These are phyloP conservation scores for Hemithea aestivaria DNA, from an alignment of 2,888 invertebrate species.

Conservation along the genomic window DNA sequence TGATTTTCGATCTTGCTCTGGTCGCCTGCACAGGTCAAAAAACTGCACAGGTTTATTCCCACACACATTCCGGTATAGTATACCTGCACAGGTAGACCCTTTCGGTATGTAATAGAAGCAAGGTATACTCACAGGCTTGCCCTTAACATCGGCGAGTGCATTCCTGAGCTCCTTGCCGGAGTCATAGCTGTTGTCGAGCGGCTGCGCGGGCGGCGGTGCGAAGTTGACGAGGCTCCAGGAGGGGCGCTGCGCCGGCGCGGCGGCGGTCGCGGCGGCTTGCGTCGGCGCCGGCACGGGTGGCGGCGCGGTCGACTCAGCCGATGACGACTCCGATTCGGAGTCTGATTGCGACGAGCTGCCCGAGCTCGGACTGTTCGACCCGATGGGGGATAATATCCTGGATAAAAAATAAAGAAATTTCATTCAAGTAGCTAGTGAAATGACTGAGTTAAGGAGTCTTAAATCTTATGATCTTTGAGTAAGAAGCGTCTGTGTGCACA, in stretches of 20 bases:
- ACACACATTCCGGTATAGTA: too few relatives aligned
- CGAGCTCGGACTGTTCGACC: slow-evolving; percentile 68
- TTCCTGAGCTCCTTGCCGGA: slow-evolving; percentile 76
- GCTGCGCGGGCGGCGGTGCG: slow-evolving; percentile 57
- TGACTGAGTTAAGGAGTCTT: too few relatives aligned
- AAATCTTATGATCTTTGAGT: too few relatives aligned
- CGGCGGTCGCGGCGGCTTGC: slow-evolving; percentile 39
- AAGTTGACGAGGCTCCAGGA: slow-evolving; percentile 74
- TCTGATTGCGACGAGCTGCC: slow-evolving; percentile 61
- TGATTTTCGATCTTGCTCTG: too few relatives aligned
- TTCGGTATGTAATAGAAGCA: neutral
- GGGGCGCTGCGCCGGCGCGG: slow-evolving; percentile 57
- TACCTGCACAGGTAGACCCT: too few relatives aligned
- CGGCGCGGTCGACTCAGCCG: slow-evolving; percentile 81
- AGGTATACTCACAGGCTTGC: slow-evolving; percentile 57
- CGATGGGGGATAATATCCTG: slow-evolving; percentile 70
- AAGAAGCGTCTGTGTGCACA: too few relatives aligned
- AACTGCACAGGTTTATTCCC: too few relatives aligned
- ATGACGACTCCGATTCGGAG: slow-evolving; percentile 72
- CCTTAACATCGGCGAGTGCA: slow-evolving; percentile 75
- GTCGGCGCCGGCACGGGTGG: slow-evolving; percentile 70
- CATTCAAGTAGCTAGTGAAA: too few relatives aligned
- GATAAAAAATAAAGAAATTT: slow-evolving; percentile 22
- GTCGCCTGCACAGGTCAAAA: too few relatives aligned
- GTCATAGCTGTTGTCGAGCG: slow-evolving; percentile 66